These are phyloP conservation scores for Drosophila pectinifera DNA, from an alignment of 1,140 invertebrate genomes.

Conservation along the genomic window DNA sequence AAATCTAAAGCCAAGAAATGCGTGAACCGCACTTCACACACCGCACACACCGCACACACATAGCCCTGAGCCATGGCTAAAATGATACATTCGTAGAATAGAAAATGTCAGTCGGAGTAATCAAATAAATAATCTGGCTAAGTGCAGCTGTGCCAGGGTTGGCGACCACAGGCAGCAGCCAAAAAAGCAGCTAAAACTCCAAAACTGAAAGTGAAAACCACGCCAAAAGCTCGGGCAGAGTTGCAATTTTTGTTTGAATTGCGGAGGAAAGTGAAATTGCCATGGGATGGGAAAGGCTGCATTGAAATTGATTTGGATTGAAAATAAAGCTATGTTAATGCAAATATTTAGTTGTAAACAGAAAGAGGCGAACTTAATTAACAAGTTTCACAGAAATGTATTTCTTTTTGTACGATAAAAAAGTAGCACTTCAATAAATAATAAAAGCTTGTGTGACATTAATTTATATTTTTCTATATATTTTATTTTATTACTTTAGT, in stretches of 20 bases:
- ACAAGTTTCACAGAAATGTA: too few species aligned
- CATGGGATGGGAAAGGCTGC: not conserved
- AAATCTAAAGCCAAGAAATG: slow-evolving; percentile 75
- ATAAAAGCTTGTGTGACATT: too few species aligned
- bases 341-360: not conserved
- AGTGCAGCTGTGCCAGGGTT: slow-evolving; percentile 58
- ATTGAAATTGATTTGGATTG: not conserved
- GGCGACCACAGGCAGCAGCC: slow-evolving; percentile 4
- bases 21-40: slow-evolving; percentile 64
- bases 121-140: slow-evolving; percentile 67
- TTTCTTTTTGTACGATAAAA: too few species aligned
- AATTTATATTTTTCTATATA: too few species aligned
- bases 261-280: slow-evolving; percentile 3
- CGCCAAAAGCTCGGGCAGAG: not conserved
- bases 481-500: not conserved
- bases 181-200: too few species aligned
- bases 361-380: not conserved
- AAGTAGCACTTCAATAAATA: too few species aligned
- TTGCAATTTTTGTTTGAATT: not conserved
- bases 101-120: slow-evolving; percentile 73
- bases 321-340: not conserved
- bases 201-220: slow-evolving; percentile 18
- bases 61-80: slow-evolving; percentile 77
- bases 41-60: too few species aligned
- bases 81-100: slow-evolving; percentile 62